Evolutionary conservation across 1,140 invertebrate species (phyloP), one percentile per base, ranked within the genome.

Genomic region (Lepidotrigona ventralis): DNA sequence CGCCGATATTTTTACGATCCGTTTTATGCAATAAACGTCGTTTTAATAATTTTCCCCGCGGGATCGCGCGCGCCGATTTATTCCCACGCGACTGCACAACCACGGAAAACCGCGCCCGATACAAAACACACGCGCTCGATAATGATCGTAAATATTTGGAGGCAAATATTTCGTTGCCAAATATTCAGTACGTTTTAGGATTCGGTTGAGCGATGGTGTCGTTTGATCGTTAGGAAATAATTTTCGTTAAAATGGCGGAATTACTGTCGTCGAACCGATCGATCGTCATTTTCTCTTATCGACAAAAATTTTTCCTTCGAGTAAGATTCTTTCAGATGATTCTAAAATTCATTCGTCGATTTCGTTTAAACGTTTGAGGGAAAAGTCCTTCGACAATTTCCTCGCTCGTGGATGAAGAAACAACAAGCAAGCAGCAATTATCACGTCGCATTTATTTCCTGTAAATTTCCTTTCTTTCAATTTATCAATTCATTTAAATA

Each of bases 101-200:
- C 4, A 29, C 14, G 63, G n/a, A 26, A 64, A 64, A 64, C n/a
- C 39, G 21, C 1, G 9, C 39, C 39, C 56, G 21, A 63, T 63
- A 56, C 58, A 68, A 54, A 46, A 46, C 39, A 8, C 39, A 46
- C 26, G n/a, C 29, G 53, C 5, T 76, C 51, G 71, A 84, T 72
- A 84, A 84, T 86, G 82, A 80, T 71, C 72, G 66, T 68, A 58
- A 77, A 83, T 68, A 71, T 84, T 73, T 76, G 69, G 74, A 46
- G 58, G 46, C 60, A 58, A 26, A 54, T 39, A 74, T 58, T 70
- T 60, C n/a, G 39, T 72, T 76, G 60, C 54, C 12, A 66, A 58
- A 81, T 53, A 51, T 80, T 83, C 75, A 26, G 71, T 81, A 26
- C 33, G 64, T 53, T 74, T 86, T 12, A 12, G 23, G 29, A 56